A percentile compares a stretch with the other conserved stretches of the same genome.
phyloP scores from a whole-genome alignment of 2,888 invertebrate genomes.

The Ormia ochracea region DNA sequence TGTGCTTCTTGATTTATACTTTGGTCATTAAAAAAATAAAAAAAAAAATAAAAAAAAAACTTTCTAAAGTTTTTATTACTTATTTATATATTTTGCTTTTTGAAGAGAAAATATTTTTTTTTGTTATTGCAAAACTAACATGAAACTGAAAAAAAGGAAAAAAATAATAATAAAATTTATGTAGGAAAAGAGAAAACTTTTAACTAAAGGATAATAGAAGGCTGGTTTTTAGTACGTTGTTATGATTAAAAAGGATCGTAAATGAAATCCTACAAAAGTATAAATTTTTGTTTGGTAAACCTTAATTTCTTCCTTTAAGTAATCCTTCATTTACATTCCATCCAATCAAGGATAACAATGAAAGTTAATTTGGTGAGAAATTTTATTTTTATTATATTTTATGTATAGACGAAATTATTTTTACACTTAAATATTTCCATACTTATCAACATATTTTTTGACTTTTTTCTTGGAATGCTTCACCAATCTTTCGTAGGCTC shows the following conservation, averaged over 20 bases:
- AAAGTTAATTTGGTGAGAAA: too few relatives aligned
- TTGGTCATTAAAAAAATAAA: conserved; percentile 58
- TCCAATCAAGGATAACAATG: too few relatives aligned
- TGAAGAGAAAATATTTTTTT: conserved; percentile 32
- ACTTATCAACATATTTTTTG: too few relatives aligned
- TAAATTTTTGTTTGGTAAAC: neutral
- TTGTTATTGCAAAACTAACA: conserved; percentile 13
- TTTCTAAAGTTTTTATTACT: conserved; percentile 19
- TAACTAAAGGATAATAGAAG: conserved; percentile 21
- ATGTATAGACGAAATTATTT: too few relatives aligned
- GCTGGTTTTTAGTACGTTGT: neutral
- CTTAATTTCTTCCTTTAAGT: too few relatives aligned
- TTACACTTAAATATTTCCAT: too few relatives aligned
- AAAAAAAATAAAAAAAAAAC: neutral
- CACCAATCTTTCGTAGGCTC: too few relatives aligned
- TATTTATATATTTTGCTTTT: neutral
- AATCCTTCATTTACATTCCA: too few relatives aligned
- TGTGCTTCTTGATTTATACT: conserved; percentile 53
- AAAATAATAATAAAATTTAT: neutral
- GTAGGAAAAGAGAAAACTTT: conserved; percentile 11
- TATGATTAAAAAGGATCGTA: neutral
- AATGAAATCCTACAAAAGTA: neutral
- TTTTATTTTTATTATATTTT: too few relatives aligned
- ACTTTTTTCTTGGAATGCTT: too few relatives aligned
- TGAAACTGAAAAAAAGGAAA: neutral